phyloP scores from a whole-genome alignment of 1,140 invertebrate genomes.

The Epicauta chinensis region DNA sequence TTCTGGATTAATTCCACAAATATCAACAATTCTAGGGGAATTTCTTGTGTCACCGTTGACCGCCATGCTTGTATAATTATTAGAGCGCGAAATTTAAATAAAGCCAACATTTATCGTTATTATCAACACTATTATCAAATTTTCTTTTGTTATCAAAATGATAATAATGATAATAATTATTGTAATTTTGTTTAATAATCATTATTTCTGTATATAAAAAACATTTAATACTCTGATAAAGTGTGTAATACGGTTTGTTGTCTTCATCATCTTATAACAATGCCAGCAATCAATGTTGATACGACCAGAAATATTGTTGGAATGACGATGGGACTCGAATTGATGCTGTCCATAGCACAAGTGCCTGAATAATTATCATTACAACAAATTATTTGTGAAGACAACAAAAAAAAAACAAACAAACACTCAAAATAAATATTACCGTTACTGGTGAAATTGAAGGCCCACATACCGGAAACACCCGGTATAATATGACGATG shows the following conservation, averaged over 20 bases:
- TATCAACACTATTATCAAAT: background rate
- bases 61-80: constrained; percentile 9
- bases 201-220: constrained; percentile 6
- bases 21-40: too few species aligned
- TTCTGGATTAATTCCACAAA: too few species aligned
- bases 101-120: constrained; percentile 5
- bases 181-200: background rate
- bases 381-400: too few species aligned
- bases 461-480: constrained; percentile 45
- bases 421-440: constrained; percentile 19
- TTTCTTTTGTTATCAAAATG: background rate
- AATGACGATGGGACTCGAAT: constrained; percentile 23
- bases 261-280: constrained; percentile 37
- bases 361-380: constrained; percentile 37
- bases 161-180: background rate
- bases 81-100: background rate
- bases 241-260: constrained; percentile 25
- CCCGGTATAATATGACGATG: constrained; percentile 44
- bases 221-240: constrained; percentile 31
- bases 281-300: constrained; percentile 11
- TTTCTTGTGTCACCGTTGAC: background rate
- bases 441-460: constrained; percentile 57
- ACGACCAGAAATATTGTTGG: constrained; percentile 25
- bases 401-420: constrained; percentile 9
- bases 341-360: constrained; percentile 30